Percentiles rank a stretch among this genome's conserved stretches.
Conservation (phyloP, 2,113 vertebrate species). For the Daubentonia madagascariensis region DNA sequence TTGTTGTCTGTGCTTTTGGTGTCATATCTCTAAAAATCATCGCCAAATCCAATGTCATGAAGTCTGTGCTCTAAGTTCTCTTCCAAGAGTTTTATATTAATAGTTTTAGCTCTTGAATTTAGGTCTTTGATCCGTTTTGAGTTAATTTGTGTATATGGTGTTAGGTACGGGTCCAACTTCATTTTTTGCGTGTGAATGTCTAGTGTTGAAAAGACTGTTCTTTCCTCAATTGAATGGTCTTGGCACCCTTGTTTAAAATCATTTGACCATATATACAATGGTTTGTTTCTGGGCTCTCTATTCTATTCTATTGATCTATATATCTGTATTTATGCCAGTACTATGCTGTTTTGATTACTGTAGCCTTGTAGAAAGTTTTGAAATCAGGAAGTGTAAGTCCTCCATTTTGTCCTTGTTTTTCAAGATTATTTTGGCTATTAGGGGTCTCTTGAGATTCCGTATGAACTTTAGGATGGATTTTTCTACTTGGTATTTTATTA, state of each 20-base stretch:
- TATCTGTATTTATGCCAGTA: background rate
- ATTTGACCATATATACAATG: background rate
- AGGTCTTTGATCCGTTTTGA: background rate
- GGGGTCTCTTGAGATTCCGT: background rate
- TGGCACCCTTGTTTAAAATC: background rate
- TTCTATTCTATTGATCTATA: background rate
- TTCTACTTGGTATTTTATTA: constrained; percentile 17
- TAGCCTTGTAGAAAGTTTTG: constrained; percentile 29
- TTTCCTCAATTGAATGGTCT: background rate
- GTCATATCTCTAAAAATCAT: background rate
- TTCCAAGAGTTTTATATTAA: background rate
- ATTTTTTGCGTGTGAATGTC: background rate
- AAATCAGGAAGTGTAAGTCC: background rate
- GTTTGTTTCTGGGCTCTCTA: background rate
- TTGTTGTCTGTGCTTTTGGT: background rate
- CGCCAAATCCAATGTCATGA: background rate
- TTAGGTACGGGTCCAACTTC: background rate
- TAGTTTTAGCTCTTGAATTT: background rate
- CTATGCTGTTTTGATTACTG: background rate
- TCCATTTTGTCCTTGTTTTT: background rate
- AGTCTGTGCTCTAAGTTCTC: background rate
- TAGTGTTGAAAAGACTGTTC: background rate
- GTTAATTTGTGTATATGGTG: background rate
- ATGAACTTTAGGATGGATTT: background rate
- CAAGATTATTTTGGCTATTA: constrained; percentile 6